Base-by-base conservation (phyloP, 2,797 vertebrate species). In the Heliangelus exortis region DNA sequence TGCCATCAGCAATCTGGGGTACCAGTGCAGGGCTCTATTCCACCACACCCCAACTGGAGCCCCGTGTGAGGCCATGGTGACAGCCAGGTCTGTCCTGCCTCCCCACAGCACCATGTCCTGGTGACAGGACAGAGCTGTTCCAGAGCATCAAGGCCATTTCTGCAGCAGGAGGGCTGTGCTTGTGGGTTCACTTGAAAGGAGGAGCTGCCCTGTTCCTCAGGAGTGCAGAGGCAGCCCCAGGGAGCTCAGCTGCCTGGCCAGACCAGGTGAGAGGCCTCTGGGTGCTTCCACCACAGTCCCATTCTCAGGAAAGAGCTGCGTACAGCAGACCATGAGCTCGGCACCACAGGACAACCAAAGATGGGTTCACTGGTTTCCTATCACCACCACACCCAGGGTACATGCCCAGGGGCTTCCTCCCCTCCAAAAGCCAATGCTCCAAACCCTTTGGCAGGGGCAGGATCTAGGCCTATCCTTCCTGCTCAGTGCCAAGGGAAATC, bases 321-420 rank as follows among this genome's bases (percentile, higher is more conserved):
- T 53, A n/a, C 29, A 43, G 20, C 12, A 23, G 59, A 26, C 29
- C 53, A 23, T 12, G 58, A 57, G 16, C 39, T 54, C 72, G 25
- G 15, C 45, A 41, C 36, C 12, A 22, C 18, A 16, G 12, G 25
- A 45, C 21, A 39, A 39, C 31, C 45, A 21, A 72, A 77, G 28
- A 28, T 3, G 18, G 3, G 7, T 53, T 63, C 21, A 39, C 25
- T 31, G 39, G 7, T 28, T 87, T 67, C 43, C 20, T 45, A 53
- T 43, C 50, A 53, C 48, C 34, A 25, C 10, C 15, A 43, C 0
- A 0, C 17, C 55, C 53, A 5, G 9, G 15, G 13, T 5, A 41
- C 9, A 10, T 0, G 6, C 4, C 4, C 29, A 63, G 21, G 14
- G n/a, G 23, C 39, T 55, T 65, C 19, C 14, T 59, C 11, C 12